A percentile compares a stretch with the other conserved stretches of the same genome.
Conservation (phyloP, 2,113 vertebrate species). For the Prionailurus bengalensis region DNA sequence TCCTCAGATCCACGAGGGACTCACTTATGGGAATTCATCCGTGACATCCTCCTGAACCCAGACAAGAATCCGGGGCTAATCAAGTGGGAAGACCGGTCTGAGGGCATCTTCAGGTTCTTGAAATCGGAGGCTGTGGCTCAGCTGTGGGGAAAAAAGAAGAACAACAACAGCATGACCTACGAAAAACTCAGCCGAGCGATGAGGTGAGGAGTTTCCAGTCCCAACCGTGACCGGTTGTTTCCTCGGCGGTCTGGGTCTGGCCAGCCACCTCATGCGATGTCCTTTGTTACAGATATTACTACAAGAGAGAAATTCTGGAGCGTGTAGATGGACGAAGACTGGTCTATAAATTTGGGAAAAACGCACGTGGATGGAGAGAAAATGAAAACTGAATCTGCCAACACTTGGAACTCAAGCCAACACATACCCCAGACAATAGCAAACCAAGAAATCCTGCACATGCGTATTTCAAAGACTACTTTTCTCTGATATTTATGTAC, state of each 20-base stretch:
- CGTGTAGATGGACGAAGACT: conserved; percentile 97
- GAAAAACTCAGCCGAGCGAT: conserved; percentile 99
- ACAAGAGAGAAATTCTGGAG: conserved; percentile 98
- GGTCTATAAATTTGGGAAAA: conserved; percentile 99
- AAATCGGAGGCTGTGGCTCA: conserved; percentile 99
- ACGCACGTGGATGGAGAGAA: conserved; percentile 97
- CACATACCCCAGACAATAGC: neutral
- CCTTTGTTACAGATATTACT: conserved; percentile 95
- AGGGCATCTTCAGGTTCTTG: conserved; percentile 97
- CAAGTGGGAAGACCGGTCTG: conserved; percentile 97
- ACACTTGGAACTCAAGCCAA: conserved; percentile 45
- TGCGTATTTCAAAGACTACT: conserved; percentile 89
- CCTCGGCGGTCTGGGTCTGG: neutral
- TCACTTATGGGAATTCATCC: conserved; percentile 99
- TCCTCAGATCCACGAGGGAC: conserved; percentile 94
- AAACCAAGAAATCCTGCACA: conserved; percentile 74
- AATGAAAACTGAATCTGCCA: conserved; percentile 91
- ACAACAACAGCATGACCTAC: conserved; percentile 99
- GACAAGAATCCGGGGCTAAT: conserved; percentile 97
- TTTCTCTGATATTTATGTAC: conserved; percentile 91
- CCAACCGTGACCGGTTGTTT: fast-evolving
- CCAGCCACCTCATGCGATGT: neutral
- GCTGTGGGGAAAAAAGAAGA: conserved; percentile 99
- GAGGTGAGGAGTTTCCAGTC: conserved; percentile 88
- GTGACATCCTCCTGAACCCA: conserved; percentile 97